A percentile compares a stretch with the other conserved stretches of the same genome.
Conservation (phyloP, 2,888 invertebrate species). For the Leptopilina myrica region DNA sequence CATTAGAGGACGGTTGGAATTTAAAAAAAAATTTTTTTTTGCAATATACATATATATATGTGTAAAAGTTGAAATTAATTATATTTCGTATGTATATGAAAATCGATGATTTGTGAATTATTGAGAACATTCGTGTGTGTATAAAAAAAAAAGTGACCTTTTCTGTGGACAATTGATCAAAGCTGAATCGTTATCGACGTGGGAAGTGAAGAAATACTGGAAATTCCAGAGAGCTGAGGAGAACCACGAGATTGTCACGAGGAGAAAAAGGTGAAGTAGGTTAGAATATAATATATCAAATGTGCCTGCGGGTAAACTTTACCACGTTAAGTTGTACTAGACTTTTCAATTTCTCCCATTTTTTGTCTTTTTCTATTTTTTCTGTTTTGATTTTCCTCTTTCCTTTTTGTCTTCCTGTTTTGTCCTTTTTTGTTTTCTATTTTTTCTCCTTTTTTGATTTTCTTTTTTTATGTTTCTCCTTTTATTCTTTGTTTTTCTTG, state of each 20-base stretch:
- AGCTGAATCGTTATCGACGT: constrained; percentile 1
- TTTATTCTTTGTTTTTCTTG: no score
- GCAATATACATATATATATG: no score
- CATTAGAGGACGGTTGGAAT: neutral
- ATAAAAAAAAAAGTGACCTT: neutral
- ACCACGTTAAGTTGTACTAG: neutral
- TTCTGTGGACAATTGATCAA: constrained; percentile 3
- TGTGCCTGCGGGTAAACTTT: neutral
- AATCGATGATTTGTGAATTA: neutral
- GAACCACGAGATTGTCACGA: constrained; percentile 18
- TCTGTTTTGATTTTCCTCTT: neutral
- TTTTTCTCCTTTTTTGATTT: neutral
- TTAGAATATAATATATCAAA: constrained; percentile 5
- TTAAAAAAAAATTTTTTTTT: neutral
- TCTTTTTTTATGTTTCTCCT: neutral
- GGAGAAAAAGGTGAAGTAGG: constrained; percentile 15
- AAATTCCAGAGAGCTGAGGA: neutral
- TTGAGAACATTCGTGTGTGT: constrained; percentile 9
- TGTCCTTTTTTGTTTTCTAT: neutral
- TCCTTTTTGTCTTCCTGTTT: no score
- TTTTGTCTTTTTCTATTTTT: neutral
- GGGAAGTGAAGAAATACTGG: constrained; percentile 18
- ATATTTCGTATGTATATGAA: neutral
- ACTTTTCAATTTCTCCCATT: neutral
- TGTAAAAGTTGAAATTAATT: neutral